A percentile compares a stretch with the other conserved stretches of the same genome.
phyloP scores from a whole-genome alignment of 2,797 vertebrate genomes.

The Synanceia verrucosa region DNA sequence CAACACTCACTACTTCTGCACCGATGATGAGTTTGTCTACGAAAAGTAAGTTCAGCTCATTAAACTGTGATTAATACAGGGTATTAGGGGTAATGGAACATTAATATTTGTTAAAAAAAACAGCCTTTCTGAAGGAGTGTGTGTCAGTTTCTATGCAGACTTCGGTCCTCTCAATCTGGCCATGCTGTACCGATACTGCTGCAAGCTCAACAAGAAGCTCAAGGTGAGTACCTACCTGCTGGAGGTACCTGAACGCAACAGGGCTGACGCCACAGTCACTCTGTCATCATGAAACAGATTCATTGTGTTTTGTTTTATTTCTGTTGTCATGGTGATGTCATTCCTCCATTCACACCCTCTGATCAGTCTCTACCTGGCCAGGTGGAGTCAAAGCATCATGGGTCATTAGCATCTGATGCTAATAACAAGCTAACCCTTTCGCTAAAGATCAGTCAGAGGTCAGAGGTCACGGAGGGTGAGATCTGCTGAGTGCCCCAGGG shows the following conservation, averaged over 20 bases:
- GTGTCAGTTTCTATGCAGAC: slow-evolving; percentile 70
- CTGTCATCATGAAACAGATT: neutral
- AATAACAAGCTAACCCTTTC: too few species aligned
- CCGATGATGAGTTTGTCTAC: slow-evolving; percentile 94
- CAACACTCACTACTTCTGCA: slow-evolving; percentile 98
- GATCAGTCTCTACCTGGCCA: neutral
- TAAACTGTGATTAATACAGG: neutral
- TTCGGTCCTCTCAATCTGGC: slow-evolving; percentile 86
- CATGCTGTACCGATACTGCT: slow-evolving; percentile 95
- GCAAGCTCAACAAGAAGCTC: slow-evolving; percentile 97
- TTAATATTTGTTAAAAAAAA: too few species aligned
- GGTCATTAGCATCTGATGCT: neutral
- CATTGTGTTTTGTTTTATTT: slow-evolving; percentile 58
- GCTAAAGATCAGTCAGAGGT: neutral
- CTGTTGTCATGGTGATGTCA: slow-evolving; percentile 69
- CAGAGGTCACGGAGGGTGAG: neutral
- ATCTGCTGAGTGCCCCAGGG: too few species aligned
- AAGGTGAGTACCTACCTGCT: slow-evolving; percentile 85
- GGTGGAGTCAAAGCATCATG: neutral
- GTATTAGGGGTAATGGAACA: too few species aligned
- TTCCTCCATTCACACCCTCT: slow-evolving; percentile 49
- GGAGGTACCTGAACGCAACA: too few species aligned
- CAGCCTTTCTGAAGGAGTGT: too few species aligned
- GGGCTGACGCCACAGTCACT: too few species aligned
- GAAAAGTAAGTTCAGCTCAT: slow-evolving; percentile 90